These are phyloP conservation scores for Drosophila arizonae DNA, from an alignment of 1,140 invertebrate genomes.

Conservation along the genomic window DNA sequence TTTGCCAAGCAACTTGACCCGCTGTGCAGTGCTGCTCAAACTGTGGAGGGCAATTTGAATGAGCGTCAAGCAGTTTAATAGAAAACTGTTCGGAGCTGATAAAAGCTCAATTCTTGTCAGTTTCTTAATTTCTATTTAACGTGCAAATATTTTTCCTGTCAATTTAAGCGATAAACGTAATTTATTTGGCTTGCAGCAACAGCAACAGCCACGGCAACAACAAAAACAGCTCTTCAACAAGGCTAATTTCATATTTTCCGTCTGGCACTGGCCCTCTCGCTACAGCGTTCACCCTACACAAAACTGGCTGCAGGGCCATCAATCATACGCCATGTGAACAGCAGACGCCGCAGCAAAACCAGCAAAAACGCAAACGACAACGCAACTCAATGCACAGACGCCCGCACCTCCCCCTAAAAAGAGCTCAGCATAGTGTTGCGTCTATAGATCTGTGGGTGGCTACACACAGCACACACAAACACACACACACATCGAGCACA, in stretches of 20 bases:
- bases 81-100: slow-evolving; percentile 8
- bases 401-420: not conserved
- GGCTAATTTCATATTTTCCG: slow-evolving; percentile 67
- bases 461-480: slow-evolving; percentile 6
- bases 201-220: slow-evolving; percentile 24
- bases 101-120: slow-evolving; percentile 2
- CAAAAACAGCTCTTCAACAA: slow-evolving; percentile 9
- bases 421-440: slow-evolving; percentile 15
- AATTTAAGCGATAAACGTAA: slow-evolving; percentile 68
- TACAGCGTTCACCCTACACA: not conserved
- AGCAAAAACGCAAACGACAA: slow-evolving; percentile 29
- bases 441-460: slow-evolving; percentile 30
- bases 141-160: slow-evolving; percentile 71
- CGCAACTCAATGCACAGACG: slow-evolving; percentile 55
- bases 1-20: not conserved
- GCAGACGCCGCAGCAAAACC: slow-evolving; percentile 46
- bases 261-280: slow-evolving; percentile 3
- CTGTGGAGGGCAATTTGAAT: not conserved
- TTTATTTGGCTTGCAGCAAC: slow-evolving; percentile 48
- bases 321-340: slow-evolving; percentile 78
- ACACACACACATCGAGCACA: not conserved
- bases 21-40: slow-evolving; percentile 2
- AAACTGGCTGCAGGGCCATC: slow-evolving; percentile 63
- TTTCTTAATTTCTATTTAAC: slow-evolving; percentile 69
- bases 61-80: not conserved